Conservation (phyloP, 2,888 invertebrate genomes). For the Heliconius sara region DNA sequence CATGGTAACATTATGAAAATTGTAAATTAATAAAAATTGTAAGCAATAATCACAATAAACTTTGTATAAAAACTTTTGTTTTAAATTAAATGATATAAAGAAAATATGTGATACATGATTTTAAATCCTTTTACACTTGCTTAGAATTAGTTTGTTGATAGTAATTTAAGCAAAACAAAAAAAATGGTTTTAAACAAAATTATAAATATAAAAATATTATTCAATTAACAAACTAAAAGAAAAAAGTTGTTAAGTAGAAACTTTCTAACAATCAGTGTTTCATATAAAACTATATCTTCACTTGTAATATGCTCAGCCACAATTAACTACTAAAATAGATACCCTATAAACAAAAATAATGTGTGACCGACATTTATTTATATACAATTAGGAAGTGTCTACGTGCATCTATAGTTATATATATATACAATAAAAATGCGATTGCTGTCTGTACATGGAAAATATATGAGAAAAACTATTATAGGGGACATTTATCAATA, state of each 20-base stretch:
- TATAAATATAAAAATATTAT: not conserved
- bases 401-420: slow-evolving; percentile 42
- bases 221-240: not conserved
- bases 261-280: slow-evolving; percentile 1
- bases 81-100: too few relatives aligned
- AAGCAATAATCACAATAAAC: not conserved
- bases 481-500: not conserved
- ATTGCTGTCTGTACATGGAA: not conserved
- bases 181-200: not conserved
- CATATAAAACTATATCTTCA: not conserved
- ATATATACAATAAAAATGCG: not conserved
- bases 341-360: slow-evolving; percentile 67
- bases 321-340: slow-evolving; percentile 63
- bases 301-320: not conserved
- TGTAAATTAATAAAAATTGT: not conserved
- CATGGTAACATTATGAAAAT: not conserved
- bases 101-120: too few relatives aligned
- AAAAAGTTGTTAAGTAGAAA: not conserved
- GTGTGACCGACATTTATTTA: slow-evolving; percentile 51
- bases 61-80: too few relatives aligned
- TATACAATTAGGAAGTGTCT: slow-evolving; percentile 43
- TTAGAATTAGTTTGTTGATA: too few relatives aligned
- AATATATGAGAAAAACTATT: not conserved
- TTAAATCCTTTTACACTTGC: too few relatives aligned
- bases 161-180: too few relatives aligned